Base-by-base conservation (phyloP, 64 coral and sea anemone genomes). In the Actinia equina region DNA sequence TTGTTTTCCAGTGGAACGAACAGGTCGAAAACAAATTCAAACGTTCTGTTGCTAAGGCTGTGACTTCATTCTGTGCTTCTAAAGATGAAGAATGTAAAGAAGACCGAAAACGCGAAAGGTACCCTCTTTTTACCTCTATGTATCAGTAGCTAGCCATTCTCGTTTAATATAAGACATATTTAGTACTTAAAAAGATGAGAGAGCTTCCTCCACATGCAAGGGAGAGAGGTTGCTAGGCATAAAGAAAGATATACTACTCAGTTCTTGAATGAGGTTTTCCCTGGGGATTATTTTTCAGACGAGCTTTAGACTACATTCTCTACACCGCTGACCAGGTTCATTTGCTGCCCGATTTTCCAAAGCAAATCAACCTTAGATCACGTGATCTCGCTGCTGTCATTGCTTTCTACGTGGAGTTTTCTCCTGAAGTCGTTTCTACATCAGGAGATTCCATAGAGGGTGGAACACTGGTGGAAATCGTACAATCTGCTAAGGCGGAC, bases 61-160 rank as follows among this genome's bases (percentile, higher is more conserved):
- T 87, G 44, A 87, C 86, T 18, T 70, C 62, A 44, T 87, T 56
- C 69, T 87, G 86, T 87, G 86, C 64, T 45, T 4, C 27, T 11
- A 77, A 8, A 12, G 46, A 17, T 14, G 62, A 65, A 65, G 67
- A 54, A 19, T 87, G 86, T 41, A 8, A 17, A 2, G 17, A 30
- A 30, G 19, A 2, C 44, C 22, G 1, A 37, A 51, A 30, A 10
- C 86, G 86, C 20, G 12, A 74, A 71, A 87, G 67, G 86, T 87
- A 86, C 1, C 13, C 8, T 41, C 16, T 15, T 37, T 18, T 18
- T 6, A 20, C 20, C 17, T 45, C 26, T 1, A n/a, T 20, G 18
- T 60, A 6, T 77, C 9, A 14, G 17, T 17, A 37, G 30, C 59
- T 49, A 8, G 4, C 46, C 4, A 49, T 8, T 49, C 46, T 49